phyloP scores from a whole-genome alignment of 2,113 vertebrate species.

The Actenoides lindsayi region DNA sequence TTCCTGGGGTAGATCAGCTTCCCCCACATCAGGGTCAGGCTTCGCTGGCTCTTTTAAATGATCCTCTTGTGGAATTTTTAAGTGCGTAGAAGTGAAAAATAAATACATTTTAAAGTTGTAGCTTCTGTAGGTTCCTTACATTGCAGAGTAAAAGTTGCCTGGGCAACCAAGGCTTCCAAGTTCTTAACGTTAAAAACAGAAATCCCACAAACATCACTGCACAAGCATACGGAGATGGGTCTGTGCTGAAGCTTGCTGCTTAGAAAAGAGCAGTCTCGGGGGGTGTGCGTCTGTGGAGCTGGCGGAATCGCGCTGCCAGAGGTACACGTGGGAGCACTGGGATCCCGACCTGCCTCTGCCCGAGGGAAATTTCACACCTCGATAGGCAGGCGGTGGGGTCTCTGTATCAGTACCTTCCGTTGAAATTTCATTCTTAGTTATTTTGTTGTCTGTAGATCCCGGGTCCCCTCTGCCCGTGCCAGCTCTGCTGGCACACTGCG shows the following conservation, averaged over 20 bases:
- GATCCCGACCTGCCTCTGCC: not conserved
- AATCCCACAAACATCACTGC: not conserved
- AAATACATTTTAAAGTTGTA: not conserved
- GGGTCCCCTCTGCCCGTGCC: not conserved
- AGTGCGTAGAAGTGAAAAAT: not conserved
- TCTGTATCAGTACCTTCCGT: not conserved
- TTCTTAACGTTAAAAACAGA: not conserved
- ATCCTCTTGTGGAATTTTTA: not conserved
- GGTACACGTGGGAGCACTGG: not conserved
- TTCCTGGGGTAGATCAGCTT: not conserved
- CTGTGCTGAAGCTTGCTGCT: not conserved
- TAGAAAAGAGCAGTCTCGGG: not conserved
- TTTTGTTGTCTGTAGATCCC: not conserved
- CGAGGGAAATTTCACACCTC: not conserved
- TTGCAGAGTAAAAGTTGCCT: constrained; percentile 17
- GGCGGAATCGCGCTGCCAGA: not conserved
- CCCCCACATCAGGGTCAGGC: not conserved
- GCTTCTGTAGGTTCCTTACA: not conserved
- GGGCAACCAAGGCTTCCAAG: not conserved
- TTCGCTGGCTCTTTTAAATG: not conserved
- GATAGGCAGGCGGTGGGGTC: not conserved
- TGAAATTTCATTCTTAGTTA: not conserved
- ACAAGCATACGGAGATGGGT: not conserved
- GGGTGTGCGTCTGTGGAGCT: not conserved
- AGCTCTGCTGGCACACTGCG: not conserved